Percentiles rank a stretch among this genome's conserved stretches.
These are phyloP conservation scores for Hemitrygon akajei DNA, from an alignment of 2,797 vertebrate species.

Conservation along the genomic window DNA sequence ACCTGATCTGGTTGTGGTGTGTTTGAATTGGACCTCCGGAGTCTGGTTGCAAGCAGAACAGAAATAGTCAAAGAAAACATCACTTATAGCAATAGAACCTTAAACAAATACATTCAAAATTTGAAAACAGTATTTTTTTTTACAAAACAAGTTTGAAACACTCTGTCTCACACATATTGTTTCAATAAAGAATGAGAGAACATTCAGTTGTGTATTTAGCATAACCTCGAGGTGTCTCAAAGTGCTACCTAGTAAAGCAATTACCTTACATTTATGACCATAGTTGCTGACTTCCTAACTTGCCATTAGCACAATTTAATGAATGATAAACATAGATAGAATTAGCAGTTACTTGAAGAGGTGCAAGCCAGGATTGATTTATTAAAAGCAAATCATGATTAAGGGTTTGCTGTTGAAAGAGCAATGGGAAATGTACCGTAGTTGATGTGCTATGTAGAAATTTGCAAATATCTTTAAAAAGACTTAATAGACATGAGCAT, in stretches of 20 bases:
- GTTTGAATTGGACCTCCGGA: neutral
- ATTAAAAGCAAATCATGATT: no score
- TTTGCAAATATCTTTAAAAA: no score
- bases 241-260: neutral
- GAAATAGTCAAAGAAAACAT: neutral
- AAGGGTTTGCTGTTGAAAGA: no score
- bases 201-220: neutral
- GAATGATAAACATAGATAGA: no score
- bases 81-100: neutral
- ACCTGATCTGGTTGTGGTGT: neutral
- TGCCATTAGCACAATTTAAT: no score
- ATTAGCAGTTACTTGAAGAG: no score
- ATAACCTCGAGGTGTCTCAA: neutral
- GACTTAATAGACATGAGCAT: no score
- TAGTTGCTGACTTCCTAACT: neutral
- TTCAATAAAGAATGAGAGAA: neutral
- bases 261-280: neutral
- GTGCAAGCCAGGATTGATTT: no score
- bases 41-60: conserved; percentile 17
- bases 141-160: neutral
- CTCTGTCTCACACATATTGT: neutral
- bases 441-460: no score
- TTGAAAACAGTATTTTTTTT: neutral
- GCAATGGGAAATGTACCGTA: no score
- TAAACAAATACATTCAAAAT: neutral